Conservation (phyloP, 2,888 invertebrate species). For the Priocnemis perturbator region DNA sequence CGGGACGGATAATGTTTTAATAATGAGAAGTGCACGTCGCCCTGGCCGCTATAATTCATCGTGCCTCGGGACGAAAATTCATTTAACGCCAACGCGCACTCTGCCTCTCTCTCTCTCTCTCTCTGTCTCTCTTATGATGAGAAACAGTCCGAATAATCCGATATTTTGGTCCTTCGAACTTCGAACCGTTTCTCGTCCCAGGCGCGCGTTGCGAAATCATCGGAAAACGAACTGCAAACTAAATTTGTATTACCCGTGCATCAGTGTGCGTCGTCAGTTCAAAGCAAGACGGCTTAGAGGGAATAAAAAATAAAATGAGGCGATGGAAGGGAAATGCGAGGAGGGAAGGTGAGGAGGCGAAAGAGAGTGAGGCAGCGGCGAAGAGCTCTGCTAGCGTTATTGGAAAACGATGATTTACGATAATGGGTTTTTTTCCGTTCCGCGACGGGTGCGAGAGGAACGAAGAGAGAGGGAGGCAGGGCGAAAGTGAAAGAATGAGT, state of each 20-base stretch:
- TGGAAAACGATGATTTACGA: constrained; percentile 80
- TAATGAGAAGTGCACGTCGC: constrained; percentile 11
- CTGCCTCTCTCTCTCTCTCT: neutral
- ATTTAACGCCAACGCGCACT: neutral
- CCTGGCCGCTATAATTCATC: constrained; percentile 8
- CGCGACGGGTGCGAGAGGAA: constrained; percentile 33
- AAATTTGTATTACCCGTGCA: neutral
- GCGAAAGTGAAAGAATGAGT: constrained; percentile 33
- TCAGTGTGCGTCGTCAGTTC: neutral
- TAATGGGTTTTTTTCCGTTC: constrained; percentile 75
- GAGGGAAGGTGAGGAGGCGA: constrained; percentile 29
- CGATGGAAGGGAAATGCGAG: neutral
- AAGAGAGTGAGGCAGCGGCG: constrained; percentile 24
- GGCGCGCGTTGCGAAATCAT: too few relatives aligned
- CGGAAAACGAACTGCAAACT: neutral
- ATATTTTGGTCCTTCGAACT: too few relatives aligned
- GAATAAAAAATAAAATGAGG: constrained; percentile 10
- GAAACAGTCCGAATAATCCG: too few relatives aligned
- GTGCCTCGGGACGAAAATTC: constrained; percentile 1
- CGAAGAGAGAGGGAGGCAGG: constrained; percentile 34
- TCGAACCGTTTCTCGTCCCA: too few relatives aligned
- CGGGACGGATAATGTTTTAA: constrained; percentile 30
- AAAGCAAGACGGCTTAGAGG: neutral
- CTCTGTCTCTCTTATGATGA: neutral
- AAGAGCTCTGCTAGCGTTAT: constrained; percentile 75